Conservation (phyloP, 2,888 invertebrate species). For the Philereme transversata region DNA sequence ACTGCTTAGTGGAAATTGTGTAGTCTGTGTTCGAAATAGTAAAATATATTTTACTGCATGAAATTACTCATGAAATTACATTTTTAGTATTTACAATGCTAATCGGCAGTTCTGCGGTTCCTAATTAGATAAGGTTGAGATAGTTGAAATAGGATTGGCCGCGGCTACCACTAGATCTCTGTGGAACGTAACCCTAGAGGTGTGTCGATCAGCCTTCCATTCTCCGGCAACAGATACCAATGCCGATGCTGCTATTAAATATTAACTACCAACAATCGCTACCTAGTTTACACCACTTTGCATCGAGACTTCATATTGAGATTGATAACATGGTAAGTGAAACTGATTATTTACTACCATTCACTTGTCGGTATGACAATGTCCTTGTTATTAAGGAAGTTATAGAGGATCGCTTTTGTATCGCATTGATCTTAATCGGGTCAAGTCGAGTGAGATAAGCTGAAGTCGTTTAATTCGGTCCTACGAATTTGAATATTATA, state of each 20-base stretch:
- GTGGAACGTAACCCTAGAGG: conserved; percentile 45
- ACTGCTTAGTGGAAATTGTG: neutral
- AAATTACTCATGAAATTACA: no score
- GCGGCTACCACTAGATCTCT: no score
- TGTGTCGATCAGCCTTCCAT: conserved; percentile 78
- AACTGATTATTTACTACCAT: neutral
- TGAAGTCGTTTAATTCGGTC: conserved; percentile 2
- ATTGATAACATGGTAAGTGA: neutral
- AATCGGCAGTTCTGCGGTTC: no score
- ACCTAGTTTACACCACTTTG: conserved; percentile 43
- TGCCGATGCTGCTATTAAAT: conserved; percentile 72
- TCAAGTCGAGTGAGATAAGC: conserved; percentile 8
- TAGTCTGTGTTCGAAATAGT: neutral
- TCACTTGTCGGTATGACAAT: neutral
- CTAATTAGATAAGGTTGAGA: no score
- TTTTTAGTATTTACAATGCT: no score
- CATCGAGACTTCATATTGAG: conserved; percentile 12
- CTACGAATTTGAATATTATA: conserved; percentile 13
- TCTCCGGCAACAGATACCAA: conserved; percentile 69
- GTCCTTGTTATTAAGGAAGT: neutral
- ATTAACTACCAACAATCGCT: conserved; percentile 60
- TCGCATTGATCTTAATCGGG: neutral
- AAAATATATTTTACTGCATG: no score
- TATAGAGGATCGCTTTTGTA: neutral
- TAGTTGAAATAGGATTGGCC: no score